These are phyloP conservation scores for Tychaedon coryphoeus DNA, from an alignment of 2,113 vertebrate genomes.

Conservation along the genomic window DNA sequence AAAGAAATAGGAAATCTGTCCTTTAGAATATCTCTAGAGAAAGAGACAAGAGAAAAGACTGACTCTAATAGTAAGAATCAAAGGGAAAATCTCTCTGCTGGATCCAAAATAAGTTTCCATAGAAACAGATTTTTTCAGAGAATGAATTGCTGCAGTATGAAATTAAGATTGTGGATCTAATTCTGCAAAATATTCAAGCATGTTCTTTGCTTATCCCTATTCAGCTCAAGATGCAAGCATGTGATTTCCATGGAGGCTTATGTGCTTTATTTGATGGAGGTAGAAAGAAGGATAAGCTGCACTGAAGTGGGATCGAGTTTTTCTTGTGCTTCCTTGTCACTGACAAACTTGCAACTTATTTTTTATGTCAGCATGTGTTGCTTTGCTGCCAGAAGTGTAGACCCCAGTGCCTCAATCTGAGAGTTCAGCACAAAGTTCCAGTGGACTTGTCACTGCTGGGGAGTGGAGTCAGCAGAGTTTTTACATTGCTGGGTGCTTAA, in stretches of 20 bases:
- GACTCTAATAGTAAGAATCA: constrained; percentile 21
- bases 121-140: constrained; percentile 24
- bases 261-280: constrained; percentile 1
- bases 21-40: background rate
- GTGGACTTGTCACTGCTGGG: background rate
- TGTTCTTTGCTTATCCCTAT: constrained; percentile 30
- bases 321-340: background rate
- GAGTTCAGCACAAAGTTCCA: background rate
- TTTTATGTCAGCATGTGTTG: background rate
- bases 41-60: constrained; percentile 12
- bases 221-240: background rate
- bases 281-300: background rate
- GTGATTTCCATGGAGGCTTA: constrained; percentile 30
- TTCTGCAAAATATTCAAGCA: constrained; percentile 46
- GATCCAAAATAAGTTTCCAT: constrained; percentile 51
- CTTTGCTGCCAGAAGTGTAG: background rate
- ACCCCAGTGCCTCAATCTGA: background rate
- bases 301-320: background rate
- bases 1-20: constrained; percentile 4
- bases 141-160: background rate
- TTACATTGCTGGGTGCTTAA: constrained; percentile 29
- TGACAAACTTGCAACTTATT: background rate
- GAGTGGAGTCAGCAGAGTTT: constrained; percentile 26
- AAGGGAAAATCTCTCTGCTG: constrained; percentile 9
- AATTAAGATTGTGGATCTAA: constrained; percentile 26